Conservation (phyloP, 2,888 invertebrate genomes). For the Yponomeuta cagnagella region DNA sequence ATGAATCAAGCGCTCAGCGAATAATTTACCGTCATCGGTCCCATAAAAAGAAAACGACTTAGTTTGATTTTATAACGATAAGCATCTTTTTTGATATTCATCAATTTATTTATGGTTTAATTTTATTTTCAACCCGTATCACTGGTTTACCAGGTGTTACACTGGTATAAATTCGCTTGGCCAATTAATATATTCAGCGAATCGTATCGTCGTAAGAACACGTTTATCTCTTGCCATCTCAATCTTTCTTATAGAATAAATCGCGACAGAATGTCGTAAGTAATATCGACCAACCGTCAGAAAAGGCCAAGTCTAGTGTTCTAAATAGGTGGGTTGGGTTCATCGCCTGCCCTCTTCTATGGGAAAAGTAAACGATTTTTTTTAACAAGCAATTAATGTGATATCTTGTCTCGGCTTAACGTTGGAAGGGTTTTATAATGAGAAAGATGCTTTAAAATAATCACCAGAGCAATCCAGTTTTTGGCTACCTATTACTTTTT, state of each 20-base stretch:
- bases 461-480: not conserved
- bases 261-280: not conserved
- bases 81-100: constrained; percentile 20
- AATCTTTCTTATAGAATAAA: not conserved
- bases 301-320: not conserved
- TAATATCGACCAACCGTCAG: not conserved
- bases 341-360: not conserved
- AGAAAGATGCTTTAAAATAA: not conserved
- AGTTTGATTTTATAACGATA: constrained; percentile 16
- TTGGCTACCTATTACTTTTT: not conserved
- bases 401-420: not conserved
- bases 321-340: not conserved
- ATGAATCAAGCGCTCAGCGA: constrained; percentile 17
- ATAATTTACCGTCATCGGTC: constrained; percentile 30
- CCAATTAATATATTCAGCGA: not conserved
- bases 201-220: not conserved
- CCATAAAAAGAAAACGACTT: constrained; percentile 11
- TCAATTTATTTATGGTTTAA: constrained; percentile 36
- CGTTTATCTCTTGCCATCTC: not conserved
- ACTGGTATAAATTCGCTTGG: constrained; percentile 31
- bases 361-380: not conserved
- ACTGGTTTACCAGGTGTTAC: constrained; percentile 29
- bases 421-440: not conserved
- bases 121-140: constrained; percentile 32
- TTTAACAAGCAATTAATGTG: not conserved